phyloP scores from a whole-genome alignment of 1,140 invertebrate species.

The Sipha flava region DNA sequence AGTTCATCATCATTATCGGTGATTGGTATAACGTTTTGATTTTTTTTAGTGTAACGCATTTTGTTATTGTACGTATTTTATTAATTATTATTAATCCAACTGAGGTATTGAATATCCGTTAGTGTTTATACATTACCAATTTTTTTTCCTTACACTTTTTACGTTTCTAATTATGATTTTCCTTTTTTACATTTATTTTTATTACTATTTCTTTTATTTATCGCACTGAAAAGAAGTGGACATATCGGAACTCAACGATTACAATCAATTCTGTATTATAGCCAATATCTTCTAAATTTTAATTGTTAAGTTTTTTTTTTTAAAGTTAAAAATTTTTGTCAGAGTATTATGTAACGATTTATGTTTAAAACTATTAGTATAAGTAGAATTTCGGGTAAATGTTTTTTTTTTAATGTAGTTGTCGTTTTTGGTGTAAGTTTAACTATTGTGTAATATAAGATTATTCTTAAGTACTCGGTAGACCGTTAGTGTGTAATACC shows the following conservation, averaged over 20 bases:
- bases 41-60: no score
- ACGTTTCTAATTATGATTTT: constrained; percentile 5
- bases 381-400: background rate
- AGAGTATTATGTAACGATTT: constrained; percentile 9
- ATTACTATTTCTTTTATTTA: background rate
- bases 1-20: background rate
- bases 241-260: constrained; percentile 26
- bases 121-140: background rate
- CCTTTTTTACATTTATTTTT: background rate
- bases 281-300: constrained; percentile 10
- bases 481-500: constrained; percentile 2
- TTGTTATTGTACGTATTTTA: background rate
- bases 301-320: constrained; percentile 29
- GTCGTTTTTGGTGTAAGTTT: background rate
- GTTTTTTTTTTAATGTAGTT: background rate
- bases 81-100: background rate
- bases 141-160: background rate
- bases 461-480: constrained; percentile 3
- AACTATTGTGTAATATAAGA: background rate
- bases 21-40: background rate
- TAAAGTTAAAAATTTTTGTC: background rate
- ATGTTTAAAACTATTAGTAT: constrained; percentile 2
- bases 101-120: background rate
- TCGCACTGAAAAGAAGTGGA: constrained; percentile 10
- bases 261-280: constrained; percentile 29